A percentile compares a stretch with the other conserved stretches of the same genome.
phyloP scores from a whole-genome alignment of 2,113 vertebrate species.

The Mohoua ochrocephala region DNA sequence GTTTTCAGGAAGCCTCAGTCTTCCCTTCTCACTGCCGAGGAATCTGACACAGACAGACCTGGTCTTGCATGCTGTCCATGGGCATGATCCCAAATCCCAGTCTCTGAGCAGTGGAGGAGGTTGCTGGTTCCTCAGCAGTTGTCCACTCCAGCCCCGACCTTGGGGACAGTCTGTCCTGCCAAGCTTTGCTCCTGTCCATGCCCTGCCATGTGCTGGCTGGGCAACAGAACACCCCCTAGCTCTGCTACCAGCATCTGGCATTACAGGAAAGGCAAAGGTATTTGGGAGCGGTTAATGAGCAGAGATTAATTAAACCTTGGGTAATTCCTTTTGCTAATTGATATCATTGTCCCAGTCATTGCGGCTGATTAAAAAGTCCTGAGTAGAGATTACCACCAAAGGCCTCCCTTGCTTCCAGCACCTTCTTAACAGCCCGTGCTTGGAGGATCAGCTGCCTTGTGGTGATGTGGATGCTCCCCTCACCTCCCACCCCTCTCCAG shows the following conservation, averaged over 20 bases:
- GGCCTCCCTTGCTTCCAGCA: background rate
- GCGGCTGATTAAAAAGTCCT: background rate
- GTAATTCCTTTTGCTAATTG: background rate
- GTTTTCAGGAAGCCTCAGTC: background rate
- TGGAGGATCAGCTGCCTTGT: background rate
- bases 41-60: background rate
- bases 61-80: background rate
- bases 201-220: background rate
- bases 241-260: background rate
- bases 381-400: background rate
- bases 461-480: background rate
- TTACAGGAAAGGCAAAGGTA: background rate
- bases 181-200: background rate
- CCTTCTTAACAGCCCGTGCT: background rate
- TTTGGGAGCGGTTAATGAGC: background rate
- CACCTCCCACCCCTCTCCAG: background rate
- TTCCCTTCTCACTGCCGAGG: background rate
- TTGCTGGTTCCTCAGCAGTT: background rate
- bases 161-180: background rate
- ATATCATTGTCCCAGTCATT: background rate
- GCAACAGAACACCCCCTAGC: background rate
- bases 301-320: background rate
- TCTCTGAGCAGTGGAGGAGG: background rate
- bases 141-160: background rate
- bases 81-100: background rate